Evolutionary conservation across 1,140 invertebrate species (phyloP).

Genomic region (Centruroides vittatus): DNA sequence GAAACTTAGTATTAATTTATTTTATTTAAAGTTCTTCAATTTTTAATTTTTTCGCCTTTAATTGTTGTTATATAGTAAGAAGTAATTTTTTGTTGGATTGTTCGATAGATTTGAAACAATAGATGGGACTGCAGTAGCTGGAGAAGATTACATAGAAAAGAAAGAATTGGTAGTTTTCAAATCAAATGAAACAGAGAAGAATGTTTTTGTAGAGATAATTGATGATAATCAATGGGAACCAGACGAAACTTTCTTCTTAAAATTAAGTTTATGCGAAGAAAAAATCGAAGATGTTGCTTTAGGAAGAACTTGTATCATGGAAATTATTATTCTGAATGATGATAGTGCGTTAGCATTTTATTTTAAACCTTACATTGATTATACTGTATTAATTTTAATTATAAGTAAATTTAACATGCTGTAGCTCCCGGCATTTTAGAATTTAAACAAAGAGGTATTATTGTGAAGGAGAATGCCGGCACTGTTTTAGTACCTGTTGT

Average conservation of each 20-base stretch:
- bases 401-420: conserved; percentile 8
- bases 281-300: conserved; percentile 27
- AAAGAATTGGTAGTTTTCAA: conserved; percentile 42
- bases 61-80: too few relatives aligned
- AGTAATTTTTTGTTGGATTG: too few relatives aligned
- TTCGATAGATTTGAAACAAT: conserved; percentile 41
- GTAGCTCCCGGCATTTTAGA: conserved; percentile 44
- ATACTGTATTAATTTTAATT: too few relatives aligned
- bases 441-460: conserved; percentile 41
- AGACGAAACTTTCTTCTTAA: conserved; percentile 46
- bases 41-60: too few relatives aligned
- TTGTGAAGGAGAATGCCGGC: conserved; percentile 46
- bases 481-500: conserved; percentile 37
- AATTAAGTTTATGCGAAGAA: conserved; percentile 32
- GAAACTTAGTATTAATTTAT: too few relatives aligned
- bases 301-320: conserved; percentile 42
- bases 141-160: conserved; percentile 40
- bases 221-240: conserved; percentile 50
- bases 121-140: conserved; percentile 42
- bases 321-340: conserved; percentile 48
- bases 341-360: conserved; percentile 33
- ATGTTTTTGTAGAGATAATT: conserved; percentile 41
- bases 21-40: too few relatives aligned
- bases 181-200: conserved; percentile 36
- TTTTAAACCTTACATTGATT: background rate